A percentile compares a stretch with the other conserved stretches of the same genome.
These are phyloP conservation scores for Hydropotes inermis DNA, from an alignment of 2,113 vertebrate species.

Conservation along the genomic window DNA sequence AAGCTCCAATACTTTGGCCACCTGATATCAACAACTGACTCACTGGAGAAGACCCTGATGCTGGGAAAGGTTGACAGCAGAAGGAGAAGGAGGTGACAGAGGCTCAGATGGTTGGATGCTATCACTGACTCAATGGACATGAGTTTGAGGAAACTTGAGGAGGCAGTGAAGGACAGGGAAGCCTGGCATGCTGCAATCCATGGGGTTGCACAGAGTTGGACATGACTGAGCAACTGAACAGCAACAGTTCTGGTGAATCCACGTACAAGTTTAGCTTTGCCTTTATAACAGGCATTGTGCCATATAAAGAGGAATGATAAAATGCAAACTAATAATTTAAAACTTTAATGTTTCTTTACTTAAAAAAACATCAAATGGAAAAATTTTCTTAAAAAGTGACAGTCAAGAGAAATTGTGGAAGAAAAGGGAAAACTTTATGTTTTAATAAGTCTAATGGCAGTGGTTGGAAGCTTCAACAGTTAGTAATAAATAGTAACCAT, in stretches of 20 bases:
- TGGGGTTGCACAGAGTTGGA: background rate
- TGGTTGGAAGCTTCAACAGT: constrained; percentile 26
- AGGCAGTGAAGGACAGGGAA: background rate
- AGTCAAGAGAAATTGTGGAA: background rate
- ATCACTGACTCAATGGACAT: background rate
- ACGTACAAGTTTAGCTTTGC: background rate
- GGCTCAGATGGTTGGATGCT: background rate
- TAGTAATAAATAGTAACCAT: background rate
- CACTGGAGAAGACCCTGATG: background rate
- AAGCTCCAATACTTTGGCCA: background rate
- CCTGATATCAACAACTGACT: background rate
- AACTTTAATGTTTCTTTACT: background rate
- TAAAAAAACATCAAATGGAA: background rate
- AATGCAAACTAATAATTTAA: background rate
- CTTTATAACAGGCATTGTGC: background rate
- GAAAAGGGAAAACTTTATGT: background rate
- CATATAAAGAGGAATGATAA: background rate
- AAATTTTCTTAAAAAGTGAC: background rate
- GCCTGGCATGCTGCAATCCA: background rate
- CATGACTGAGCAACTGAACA: background rate
- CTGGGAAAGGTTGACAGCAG: background rate
- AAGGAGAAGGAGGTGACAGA: background rate
- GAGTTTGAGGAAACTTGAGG: background rate
- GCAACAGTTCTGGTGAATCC: background rate
- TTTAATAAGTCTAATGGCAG: background rate